A percentile compares a stretch with the other conserved stretches of the same genome.
Evolutionary conservation across 1,140 invertebrate species (phyloP).

Genomic region (Hermetia illucens): DNA sequence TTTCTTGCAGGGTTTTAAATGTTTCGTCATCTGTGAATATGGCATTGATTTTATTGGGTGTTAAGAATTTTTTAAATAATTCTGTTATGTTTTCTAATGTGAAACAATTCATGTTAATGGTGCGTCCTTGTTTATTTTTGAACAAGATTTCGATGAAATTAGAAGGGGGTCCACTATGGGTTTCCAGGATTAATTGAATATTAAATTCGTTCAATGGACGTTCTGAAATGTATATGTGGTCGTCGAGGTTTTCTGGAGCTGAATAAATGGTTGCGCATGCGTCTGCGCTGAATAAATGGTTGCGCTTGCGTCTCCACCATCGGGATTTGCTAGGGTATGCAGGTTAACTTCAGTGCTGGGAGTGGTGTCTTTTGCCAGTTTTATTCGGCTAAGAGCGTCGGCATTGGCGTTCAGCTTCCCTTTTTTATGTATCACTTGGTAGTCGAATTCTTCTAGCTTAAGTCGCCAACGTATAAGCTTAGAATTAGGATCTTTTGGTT

Average conservation of each 20-base stretch:
- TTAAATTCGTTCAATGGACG: slow-evolving; percentile 1
- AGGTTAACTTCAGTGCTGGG: background rate
- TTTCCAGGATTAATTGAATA: background rate
- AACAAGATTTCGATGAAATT: background rate
- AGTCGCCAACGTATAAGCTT: slow-evolving; percentile 17
- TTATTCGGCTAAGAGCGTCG: slow-evolving; percentile 16
- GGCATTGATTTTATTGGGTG: background rate
- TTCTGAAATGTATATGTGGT: background rate
- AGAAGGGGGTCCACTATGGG: background rate
- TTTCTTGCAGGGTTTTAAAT: background rate
- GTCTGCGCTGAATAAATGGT: too few species aligned
- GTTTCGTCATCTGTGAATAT: slow-evolving; percentile 1
- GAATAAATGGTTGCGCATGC: background rate
- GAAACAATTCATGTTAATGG: background rate
- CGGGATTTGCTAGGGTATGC: background rate
- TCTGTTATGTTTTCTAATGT: background rate
- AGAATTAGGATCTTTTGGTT: slow-evolving; percentile 26
- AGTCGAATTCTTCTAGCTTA: slow-evolving; percentile 20
- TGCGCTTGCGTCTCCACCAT: background rate
- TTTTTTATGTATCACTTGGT: slow-evolving; percentile 16
- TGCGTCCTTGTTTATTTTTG: background rate
- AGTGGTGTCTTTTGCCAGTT: too few species aligned
- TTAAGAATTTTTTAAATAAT: background rate
- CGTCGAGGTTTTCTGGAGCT: background rate
- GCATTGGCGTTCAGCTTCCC: slow-evolving; percentile 20